These are phyloP conservation scores for Spilogale gracilis DNA, from an alignment of 2,113 vertebrate species.

Conservation along the genomic window DNA sequence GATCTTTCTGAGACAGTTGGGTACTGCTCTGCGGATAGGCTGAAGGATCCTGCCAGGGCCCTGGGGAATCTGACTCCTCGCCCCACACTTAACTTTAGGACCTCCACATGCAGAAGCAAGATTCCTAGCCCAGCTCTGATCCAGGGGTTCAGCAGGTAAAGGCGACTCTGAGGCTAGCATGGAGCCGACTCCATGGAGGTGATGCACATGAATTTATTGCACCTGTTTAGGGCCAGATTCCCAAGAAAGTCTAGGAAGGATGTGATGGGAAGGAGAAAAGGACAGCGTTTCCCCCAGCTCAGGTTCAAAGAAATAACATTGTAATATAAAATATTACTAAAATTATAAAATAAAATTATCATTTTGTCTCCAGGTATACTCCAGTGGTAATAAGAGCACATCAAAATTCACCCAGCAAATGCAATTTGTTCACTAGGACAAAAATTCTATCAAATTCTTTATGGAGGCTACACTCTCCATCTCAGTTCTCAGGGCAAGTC, in stretches of 20 bases:
- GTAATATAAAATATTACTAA: neutral
- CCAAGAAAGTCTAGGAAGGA: neutral
- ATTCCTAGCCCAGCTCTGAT: neutral
- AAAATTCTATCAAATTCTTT: neutral
- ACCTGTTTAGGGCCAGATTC: neutral
- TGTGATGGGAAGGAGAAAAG: slow-evolving; percentile 4
- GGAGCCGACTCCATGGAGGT: neutral
- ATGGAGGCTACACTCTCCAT: neutral
- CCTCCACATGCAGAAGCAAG: neutral
- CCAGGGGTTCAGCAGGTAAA: neutral
- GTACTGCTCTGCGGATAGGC: neutral
- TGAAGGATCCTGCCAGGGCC: neutral
- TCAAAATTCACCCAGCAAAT: neutral
- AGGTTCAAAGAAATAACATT: neutral
- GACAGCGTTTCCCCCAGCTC: neutral
- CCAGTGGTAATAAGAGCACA: neutral
- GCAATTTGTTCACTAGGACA: neutral
- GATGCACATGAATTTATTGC: neutral
- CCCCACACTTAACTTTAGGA: neutral
- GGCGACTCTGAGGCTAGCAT: neutral
- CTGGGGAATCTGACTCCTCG: neutral
- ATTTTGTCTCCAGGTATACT: neutral
- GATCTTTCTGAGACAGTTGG: neutral
- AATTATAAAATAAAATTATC: neutral
- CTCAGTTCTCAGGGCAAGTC: neutral